These are phyloP conservation scores for Cyaniris semiargus DNA, from an alignment of 2,888 invertebrate genomes.

Conservation along the genomic window DNA sequence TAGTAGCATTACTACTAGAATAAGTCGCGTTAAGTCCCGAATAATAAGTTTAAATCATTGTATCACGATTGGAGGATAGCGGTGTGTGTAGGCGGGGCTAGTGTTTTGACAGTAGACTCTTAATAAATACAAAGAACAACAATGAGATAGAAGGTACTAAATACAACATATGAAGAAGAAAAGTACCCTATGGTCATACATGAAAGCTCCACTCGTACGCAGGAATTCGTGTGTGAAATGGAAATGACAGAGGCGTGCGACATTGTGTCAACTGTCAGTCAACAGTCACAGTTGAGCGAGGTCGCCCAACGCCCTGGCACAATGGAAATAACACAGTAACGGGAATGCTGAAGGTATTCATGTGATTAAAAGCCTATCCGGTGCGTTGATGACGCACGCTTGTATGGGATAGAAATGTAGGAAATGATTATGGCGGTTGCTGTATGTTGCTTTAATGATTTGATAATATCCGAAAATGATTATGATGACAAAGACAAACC, in stretches of 20 bases:
- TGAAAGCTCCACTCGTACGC: no score
- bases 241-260: neutral
- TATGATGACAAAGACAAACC: neutral
- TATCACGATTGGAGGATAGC: no score
- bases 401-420: neutral
- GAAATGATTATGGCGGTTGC: neutral
- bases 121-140: no score
- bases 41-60: no score
- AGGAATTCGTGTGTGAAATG: neutral
- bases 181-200: no score
- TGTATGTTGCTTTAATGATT: neutral
- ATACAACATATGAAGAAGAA: no score
- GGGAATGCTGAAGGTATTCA: conserved; percentile 15
- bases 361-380: conserved; percentile 15
- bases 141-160: no score
- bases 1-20: no score
- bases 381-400: neutral
- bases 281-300: conserved; percentile 2
- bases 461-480: no score
- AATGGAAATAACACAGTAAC: conserved; percentile 14
- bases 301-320: neutral
- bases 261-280: conserved; percentile 15
- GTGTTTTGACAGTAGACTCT: no score
- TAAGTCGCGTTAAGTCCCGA: no score
- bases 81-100: no score